A percentile compares a stretch with the other conserved stretches of the same genome.
Evolutionary conservation across 1,140 invertebrate genomes (phyloP).

Genomic region (Argopecten irradians): DNA sequence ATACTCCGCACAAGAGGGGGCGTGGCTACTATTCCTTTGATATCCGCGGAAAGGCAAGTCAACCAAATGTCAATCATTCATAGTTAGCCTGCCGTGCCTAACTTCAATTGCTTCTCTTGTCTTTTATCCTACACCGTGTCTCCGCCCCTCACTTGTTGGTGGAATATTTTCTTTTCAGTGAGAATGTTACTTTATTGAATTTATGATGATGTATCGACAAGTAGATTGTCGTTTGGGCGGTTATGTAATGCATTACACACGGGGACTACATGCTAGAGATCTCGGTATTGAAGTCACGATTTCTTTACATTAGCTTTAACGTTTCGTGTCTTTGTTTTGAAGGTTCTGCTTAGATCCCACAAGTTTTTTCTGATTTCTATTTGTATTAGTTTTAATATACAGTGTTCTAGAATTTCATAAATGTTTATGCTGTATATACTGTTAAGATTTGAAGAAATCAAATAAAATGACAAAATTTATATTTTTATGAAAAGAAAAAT

Average conservation of each 20-base stretch:
- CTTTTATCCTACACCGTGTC: not conserved
- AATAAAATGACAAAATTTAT: too few relatives aligned
- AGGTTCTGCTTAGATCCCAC: too few relatives aligned
- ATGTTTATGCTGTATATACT: too few relatives aligned
- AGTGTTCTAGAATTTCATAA: too few relatives aligned
- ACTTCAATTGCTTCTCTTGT: not conserved
- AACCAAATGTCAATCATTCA: not conserved
- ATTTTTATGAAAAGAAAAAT: too few relatives aligned
- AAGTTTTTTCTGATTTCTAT: too few relatives aligned
- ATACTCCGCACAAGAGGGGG: conserved; percentile 7
- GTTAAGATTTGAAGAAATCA: too few relatives aligned
- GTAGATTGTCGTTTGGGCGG: not conserved
- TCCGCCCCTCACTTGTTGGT: not conserved
- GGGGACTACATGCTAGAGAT: not conserved
- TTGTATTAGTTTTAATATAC: too few relatives aligned
- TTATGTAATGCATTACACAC: not conserved
- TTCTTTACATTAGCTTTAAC: conserved; percentile 11
- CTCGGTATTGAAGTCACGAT: not conserved
- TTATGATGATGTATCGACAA: conserved; percentile 1
- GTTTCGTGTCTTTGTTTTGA: not conserved
- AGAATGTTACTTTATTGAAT: conserved; percentile 23
- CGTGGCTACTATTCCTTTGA: conserved; percentile 5
- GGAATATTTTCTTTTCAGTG: not conserved
- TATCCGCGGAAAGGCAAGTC: not conserved
- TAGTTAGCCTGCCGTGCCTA: not conserved